A percentile compares a stretch with the other conserved stretches of the same genome.
Conservation (phyloP, 2,888 invertebrate species). For the Tetrapedia diversipes region DNA sequence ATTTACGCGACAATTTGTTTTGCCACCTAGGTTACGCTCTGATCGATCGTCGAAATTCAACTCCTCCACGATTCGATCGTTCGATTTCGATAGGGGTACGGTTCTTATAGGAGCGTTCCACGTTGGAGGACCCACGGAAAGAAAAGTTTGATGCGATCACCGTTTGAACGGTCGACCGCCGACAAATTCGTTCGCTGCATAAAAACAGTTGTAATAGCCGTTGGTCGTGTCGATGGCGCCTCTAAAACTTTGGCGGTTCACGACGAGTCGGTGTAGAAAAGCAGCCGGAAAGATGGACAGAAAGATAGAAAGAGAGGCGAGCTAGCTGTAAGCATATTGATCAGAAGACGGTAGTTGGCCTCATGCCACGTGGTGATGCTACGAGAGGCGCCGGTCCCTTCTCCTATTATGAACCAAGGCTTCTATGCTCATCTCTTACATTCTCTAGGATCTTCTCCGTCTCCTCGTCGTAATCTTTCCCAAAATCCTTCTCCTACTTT, state of each 20-base stretch:
- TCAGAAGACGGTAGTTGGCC: constrained; percentile 83
- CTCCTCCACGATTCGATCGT: too few species aligned
- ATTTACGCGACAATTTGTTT: too few species aligned
- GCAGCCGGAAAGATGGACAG: constrained; percentile 59
- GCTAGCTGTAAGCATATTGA: constrained; percentile 82
- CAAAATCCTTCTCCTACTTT: constrained; percentile 24
- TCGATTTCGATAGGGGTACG: too few species aligned
- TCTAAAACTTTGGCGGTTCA: constrained; percentile 62
- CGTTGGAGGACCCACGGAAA: too few species aligned
- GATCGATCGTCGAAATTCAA: too few species aligned
- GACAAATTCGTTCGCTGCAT: not conserved
- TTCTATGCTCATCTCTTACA: constrained; percentile 77
- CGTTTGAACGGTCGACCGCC: not conserved
- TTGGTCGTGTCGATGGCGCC: constrained; percentile 64
- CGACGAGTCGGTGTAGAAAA: constrained; percentile 41
- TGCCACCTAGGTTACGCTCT: too few species aligned
- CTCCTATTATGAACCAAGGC: constrained; percentile 82
- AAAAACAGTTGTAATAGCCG: constrained; percentile 35
- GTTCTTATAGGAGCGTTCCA: too few species aligned
- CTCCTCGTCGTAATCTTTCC: constrained; percentile 24
- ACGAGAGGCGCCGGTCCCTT: constrained; percentile 81
- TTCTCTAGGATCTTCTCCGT: constrained; percentile 51
- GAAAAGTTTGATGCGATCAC: too few species aligned
- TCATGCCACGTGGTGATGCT: constrained; percentile 83
- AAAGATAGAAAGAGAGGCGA: constrained; percentile 68